Conservation (phyloP, 2,888 invertebrate genomes). For the Marasmarcha lunaedactyla region DNA sequence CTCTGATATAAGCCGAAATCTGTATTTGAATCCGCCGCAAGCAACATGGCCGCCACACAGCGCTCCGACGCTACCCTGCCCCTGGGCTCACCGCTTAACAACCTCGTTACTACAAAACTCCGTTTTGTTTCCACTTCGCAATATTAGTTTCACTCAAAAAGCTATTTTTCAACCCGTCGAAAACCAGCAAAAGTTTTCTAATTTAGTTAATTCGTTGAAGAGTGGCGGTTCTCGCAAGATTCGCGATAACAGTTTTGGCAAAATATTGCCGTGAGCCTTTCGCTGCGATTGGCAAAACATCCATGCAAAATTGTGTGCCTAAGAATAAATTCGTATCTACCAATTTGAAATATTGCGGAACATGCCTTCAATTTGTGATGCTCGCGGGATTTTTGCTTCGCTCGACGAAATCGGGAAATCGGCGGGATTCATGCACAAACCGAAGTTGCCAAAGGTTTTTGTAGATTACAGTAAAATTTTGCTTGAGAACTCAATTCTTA, state of each 20-base stretch:
- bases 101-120: slow-evolving; percentile 56
- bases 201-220: slow-evolving; percentile 60
- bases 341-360: not conserved
- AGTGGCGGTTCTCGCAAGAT: slow-evolving; percentile 32
- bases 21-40: too few relatives aligned
- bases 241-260: slow-evolving; percentile 33
- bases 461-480: too few relatives aligned
- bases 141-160: slow-evolving; percentile 68
- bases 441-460: too few relatives aligned
- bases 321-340: slow-evolving; percentile 8
- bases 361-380: not conserved
- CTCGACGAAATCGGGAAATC: too few relatives aligned
- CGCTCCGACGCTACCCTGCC: slow-evolving; percentile 16
- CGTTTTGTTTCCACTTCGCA: slow-evolving; percentile 46
- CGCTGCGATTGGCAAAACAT: slow-evolving; percentile 32
- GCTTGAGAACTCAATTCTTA: too few relatives aligned
- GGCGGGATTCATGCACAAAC: too few relatives aligned
- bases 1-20: too few relatives aligned
- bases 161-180: slow-evolving; percentile 63
- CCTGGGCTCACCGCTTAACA: slow-evolving; percentile 53
- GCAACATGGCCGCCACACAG: not conserved
- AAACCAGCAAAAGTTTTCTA: slow-evolving; percentile 64
- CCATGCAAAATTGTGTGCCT: slow-evolving; percentile 20
- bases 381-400: too few relatives aligned
- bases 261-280: slow-evolving; percentile 31